phyloP scores from a whole-genome alignment of 2,888 invertebrate species.

The Catocala sponsa region DNA sequence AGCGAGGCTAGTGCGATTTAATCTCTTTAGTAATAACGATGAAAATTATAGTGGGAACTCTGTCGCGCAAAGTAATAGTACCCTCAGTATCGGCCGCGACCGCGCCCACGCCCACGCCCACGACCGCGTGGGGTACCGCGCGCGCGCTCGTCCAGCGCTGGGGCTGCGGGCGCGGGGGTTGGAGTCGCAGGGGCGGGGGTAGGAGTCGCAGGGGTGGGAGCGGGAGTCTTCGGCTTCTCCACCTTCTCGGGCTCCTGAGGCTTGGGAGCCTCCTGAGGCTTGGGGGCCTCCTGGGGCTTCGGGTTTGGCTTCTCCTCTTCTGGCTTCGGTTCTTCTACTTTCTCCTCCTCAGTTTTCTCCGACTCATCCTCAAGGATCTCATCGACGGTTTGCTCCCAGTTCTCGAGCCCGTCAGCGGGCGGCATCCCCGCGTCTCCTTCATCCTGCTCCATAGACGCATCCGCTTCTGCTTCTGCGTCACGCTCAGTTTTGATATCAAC shows the following conservation, averaged over 20 bases:
- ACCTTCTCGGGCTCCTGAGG: constrained; percentile 30
- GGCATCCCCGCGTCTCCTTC: constrained; percentile 42
- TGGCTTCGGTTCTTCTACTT: too few relatives aligned
- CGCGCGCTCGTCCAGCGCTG: constrained; percentile 19
- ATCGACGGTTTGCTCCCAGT: constrained; percentile 75
- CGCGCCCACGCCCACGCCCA: constrained; percentile 62
- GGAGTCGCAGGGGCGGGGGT: constrained; percentile 28
- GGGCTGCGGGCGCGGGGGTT: not conserved
- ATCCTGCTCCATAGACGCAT: constrained; percentile 28
- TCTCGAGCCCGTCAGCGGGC: constrained; percentile 66
- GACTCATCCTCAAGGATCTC: constrained; percentile 68
- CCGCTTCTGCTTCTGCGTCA: constrained; percentile 24
- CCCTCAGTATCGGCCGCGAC: constrained; percentile 49
- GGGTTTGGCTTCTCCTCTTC: too few relatives aligned
- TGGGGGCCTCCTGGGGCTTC: constrained; percentile 20
- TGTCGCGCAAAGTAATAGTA: too few relatives aligned
- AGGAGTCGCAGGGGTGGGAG: not conserved
- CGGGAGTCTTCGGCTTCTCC: constrained; percentile 16
- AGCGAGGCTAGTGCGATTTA: too few relatives aligned
- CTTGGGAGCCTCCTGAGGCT: too few relatives aligned
- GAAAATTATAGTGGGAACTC: too few relatives aligned
- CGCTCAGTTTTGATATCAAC: constrained; percentile 29
- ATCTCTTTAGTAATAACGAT: too few relatives aligned
- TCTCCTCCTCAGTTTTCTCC: not conserved
- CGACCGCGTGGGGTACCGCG: constrained; percentile 55